Evolutionary conservation across 2,113 vertebrate species (phyloP).

Genomic region (Sander vitreus): DNA sequence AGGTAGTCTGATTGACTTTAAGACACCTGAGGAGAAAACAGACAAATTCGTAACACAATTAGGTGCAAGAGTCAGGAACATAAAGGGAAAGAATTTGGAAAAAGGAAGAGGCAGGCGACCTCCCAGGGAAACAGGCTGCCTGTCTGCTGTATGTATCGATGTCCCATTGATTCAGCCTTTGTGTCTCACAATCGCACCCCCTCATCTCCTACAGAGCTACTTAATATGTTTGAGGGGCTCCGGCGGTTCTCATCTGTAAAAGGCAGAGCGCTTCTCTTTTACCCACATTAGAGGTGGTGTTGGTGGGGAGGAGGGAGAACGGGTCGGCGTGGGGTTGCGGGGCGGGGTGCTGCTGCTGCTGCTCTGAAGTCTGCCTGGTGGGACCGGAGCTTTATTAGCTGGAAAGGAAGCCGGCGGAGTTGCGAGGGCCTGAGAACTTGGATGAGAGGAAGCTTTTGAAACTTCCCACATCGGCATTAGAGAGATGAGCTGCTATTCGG

Average conservation of each 20-base stretch:
- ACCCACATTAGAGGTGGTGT: slow-evolving; percentile 73
- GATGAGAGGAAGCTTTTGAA: slow-evolving; percentile 89
- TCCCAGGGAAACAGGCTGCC: slow-evolving; percentile 66
- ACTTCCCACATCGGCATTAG: slow-evolving; percentile 88
- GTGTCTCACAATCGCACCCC: slow-evolving; percentile 67
- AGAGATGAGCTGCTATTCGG: slow-evolving; percentile 89
- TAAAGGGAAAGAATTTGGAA: background rate
- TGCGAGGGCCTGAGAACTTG: slow-evolving; percentile 86
- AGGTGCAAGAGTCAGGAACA: slow-evolving; percentile 7
- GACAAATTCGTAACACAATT: background rate
- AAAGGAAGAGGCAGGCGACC: slow-evolving; percentile 36
- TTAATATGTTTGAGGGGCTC: slow-evolving; percentile 80
- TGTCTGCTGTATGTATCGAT: slow-evolving; percentile 79
- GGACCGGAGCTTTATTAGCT: slow-evolving; percentile 77
- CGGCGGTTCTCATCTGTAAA: slow-evolving; percentile 74
- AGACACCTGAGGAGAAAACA: background rate
- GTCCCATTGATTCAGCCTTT: slow-evolving; percentile 82
- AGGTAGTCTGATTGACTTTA: background rate
- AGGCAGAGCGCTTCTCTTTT: slow-evolving; percentile 70
- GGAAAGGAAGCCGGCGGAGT: slow-evolving; percentile 69
- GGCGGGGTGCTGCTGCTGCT: slow-evolving; percentile 36
- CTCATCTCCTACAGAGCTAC: slow-evolving; percentile 75
- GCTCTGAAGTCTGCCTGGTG: slow-evolving; percentile 77
- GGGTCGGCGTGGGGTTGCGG: slow-evolving; percentile 52
- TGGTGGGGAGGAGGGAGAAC: slow-evolving; percentile 62